Evolutionary conservation across 2,888 invertebrate species (phyloP).

Genomic region (Stenodema calcarata): DNA sequence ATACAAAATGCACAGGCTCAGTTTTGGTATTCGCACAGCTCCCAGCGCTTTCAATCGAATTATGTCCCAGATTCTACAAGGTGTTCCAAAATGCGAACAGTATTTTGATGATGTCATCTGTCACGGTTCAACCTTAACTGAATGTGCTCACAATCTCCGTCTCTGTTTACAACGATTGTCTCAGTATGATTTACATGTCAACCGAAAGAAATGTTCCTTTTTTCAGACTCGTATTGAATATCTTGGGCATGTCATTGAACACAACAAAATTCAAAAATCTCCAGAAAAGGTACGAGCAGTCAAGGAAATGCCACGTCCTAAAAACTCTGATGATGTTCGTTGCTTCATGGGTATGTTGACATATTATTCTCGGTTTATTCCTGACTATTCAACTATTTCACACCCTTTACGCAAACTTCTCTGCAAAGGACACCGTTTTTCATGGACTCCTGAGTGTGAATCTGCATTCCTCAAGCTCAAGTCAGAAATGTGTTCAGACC

Average conservation of each 20-base stretch:
- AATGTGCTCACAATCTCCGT: constrained; percentile 7
- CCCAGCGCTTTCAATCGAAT: neutral
- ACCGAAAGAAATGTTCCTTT: neutral
- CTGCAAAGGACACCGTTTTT: constrained; percentile 37
- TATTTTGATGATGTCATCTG: constrained; percentile 28
- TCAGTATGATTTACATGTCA: neutral
- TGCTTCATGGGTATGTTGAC: constrained; percentile 37
- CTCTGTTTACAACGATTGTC: neutral
- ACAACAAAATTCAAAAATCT: constrained; percentile 31
- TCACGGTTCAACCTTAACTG: constrained; percentile 52
- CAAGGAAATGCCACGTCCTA: neutral
- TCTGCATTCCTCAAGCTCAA: constrained; percentile 54
- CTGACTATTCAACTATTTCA: constrained; percentile 43
- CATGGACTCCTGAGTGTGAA: constrained; percentile 54
- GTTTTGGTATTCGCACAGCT: neutral
- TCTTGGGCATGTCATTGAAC: constrained; percentile 13
- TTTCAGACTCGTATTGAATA: constrained; percentile 41
- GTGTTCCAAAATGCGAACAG: too few relatives aligned
- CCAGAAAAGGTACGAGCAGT: constrained; percentile 18
- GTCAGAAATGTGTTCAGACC: constrained; percentile 53
- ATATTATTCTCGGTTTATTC: constrained; percentile 34
- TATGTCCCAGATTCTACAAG: neutral
- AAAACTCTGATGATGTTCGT: constrained; percentile 3
- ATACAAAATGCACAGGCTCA: neutral
- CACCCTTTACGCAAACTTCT: constrained; percentile 53